These are phyloP conservation scores for Eupithecia centaureata DNA, from an alignment of 2,888 invertebrate species.

Conservation along the genomic window DNA sequence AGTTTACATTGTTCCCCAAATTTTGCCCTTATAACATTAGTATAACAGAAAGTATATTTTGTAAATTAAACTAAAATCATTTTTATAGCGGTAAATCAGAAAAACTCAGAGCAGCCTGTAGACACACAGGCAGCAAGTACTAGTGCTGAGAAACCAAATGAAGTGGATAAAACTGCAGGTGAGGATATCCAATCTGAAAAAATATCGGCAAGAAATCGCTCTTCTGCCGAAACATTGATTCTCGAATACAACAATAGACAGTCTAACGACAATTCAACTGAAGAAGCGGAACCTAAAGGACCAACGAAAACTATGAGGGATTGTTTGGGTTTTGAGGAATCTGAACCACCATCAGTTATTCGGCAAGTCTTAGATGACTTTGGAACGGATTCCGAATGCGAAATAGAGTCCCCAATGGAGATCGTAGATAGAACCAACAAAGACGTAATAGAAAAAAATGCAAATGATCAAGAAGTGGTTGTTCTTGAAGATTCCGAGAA, in stretches of 20 bases:
- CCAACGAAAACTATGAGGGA: conserved; percentile 62
- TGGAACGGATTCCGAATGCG: conserved; percentile 61
- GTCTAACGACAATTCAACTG: conserved; percentile 55
- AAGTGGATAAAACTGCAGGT: conserved; percentile 63
- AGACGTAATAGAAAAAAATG: conserved; percentile 35
- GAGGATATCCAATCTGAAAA: conserved; percentile 65
- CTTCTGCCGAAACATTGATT: conserved; percentile 71
- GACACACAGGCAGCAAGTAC: conserved; percentile 36
- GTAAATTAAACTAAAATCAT: background rate
- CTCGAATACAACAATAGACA: conserved; percentile 46
- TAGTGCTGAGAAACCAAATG: conserved; percentile 50
- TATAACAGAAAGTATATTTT: background rate
- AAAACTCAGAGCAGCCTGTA: conserved; percentile 47
- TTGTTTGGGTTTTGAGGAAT: conserved; percentile 58
- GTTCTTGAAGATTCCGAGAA: conserved; percentile 29
- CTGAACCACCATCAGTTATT: conserved; percentile 66
- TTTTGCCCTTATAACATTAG: background rate
- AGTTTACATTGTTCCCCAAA: background rate
- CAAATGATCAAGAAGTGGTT: conserved; percentile 33
- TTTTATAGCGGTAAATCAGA: conserved; percentile 53
- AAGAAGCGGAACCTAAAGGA: conserved; percentile 59
- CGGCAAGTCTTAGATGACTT: conserved; percentile 70
- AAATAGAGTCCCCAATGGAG: conserved; percentile 39
- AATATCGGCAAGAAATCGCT: conserved; percentile 59
- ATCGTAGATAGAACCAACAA: conserved; percentile 52